Evolutionary conservation across 2,888 invertebrate genomes (phyloP), one percentile per base, ranked within the genome.

Genomic region (Dinocampus coccinellae): DNA sequence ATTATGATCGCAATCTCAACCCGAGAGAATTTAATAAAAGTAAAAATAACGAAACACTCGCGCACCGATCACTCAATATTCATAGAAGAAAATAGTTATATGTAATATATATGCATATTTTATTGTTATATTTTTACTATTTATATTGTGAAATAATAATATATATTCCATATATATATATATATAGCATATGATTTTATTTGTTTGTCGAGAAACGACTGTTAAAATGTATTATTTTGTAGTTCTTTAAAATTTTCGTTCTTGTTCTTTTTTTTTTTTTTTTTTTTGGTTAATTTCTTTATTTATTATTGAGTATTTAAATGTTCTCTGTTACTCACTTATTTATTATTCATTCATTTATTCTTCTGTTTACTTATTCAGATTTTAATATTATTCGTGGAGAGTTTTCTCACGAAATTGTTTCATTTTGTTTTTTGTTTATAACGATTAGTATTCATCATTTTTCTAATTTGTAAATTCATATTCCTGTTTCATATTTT

Each of bases 21-120:
- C 1, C 6, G 6, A n/a, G 16, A 6, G 6, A 3, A 16, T 47
- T 47, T 3, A 16, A 16, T 3, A 16, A 6, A n/a, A 47, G 16
- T 47, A 20, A 47, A 16, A 3, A 10, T 4, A 47, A 39, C 11
- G 16, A 16, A 20, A 47, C 3, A 20, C n/a, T 16, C 6, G 2
- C 16, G 20, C 16, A 73, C 69, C 73, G 73, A 78, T 82, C 84
- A 84, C 78, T 82, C 83, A 80, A 80, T 84, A 82, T 83, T 77
- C 77, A 84, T 85, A 82, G 85, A 85, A 84, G 84, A 86, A 85
- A 86, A 85, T 85, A 86, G 83, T 83, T 79, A 80, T 82, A 20
- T 79, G 76, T 79, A 70, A 74, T 75, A 72, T 73, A 75, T 72
- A 75, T 73, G 70, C 68, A 34, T 16, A 74, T 75, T 55, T 76